phyloP scores from a whole-genome alignment of 2,888 invertebrate species.

The Caenorhabditis sinica region DNA sequence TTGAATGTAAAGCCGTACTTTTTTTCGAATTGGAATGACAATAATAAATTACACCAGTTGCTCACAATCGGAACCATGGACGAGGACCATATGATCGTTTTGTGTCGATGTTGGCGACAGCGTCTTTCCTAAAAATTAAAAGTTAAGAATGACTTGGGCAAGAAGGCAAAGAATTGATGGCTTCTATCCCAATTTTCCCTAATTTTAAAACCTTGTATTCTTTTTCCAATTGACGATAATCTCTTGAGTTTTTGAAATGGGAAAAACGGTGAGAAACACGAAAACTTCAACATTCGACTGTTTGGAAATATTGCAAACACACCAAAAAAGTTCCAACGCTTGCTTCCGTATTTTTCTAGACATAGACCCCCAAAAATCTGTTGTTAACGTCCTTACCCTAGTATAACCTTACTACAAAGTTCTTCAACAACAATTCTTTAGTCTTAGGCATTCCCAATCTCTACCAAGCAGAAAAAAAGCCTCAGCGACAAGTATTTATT shows the following conservation, averaged over 20 bases:
- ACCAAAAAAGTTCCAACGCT: no score
- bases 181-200: background rate
- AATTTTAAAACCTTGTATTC: no score
- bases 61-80: slow-evolving; percentile 66
- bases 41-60: slow-evolving; percentile 31
- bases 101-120: slow-evolving; percentile 57
- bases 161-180: background rate
- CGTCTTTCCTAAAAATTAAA: slow-evolving; percentile 4
- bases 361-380: no score
- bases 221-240: no score
- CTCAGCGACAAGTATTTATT: slow-evolving; percentile 16
- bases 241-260: no score
- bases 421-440: slow-evolving; percentile 18
- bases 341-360: no score
- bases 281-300: no score
- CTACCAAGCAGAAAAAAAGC: background rate
- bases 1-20: slow-evolving; percentile 32
- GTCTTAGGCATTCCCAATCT: slow-evolving; percentile 18
- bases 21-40: slow-evolving; percentile 12
- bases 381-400: no score
- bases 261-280: no score
- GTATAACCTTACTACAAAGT: background rate
- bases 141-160: no score
- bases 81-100: slow-evolving; percentile 63
- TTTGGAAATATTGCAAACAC: no score